phyloP scores from a whole-genome alignment of 2,888 invertebrate species.

The Tethea ocularis region DNA sequence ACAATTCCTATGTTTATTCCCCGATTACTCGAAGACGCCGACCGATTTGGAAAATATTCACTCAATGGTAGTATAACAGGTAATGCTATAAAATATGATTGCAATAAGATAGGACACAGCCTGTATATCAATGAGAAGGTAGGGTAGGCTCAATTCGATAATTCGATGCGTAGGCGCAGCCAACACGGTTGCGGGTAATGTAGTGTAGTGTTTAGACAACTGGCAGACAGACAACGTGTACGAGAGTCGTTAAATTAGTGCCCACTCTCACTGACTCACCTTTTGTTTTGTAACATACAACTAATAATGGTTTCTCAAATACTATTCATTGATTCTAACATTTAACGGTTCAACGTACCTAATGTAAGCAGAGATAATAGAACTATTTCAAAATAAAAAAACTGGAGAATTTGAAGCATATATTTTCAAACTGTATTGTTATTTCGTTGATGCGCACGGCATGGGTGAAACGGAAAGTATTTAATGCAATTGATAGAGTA shows the following conservation, averaged over 20 bases:
- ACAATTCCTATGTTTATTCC: no score
- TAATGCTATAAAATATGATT: no score
- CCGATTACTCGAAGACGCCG: no score
- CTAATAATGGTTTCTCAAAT: background rate
- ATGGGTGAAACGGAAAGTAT: background rate
- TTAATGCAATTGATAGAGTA: background rate
- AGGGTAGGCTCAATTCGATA: background rate
- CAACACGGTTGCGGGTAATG: background rate
- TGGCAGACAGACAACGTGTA: background rate
- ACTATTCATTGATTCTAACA: background rate
- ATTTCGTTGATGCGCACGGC: background rate
- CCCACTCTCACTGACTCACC: constrained; percentile 3
- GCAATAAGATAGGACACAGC: no score
- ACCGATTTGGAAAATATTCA: no score
- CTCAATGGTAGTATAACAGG: no score
- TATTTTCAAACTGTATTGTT: background rate
- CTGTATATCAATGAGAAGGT: background rate
- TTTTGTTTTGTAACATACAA: constrained; percentile 1
- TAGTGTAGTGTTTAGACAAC: background rate
- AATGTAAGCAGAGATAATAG: background rate
- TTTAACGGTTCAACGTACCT: background rate
- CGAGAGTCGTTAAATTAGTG: background rate
- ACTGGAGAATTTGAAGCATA: background rate
- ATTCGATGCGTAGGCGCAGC: background rate
- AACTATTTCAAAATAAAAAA: background rate